phyloP scores from a whole-genome alignment of 2,888 invertebrate genomes.

The Xestia ashworthii region DNA sequence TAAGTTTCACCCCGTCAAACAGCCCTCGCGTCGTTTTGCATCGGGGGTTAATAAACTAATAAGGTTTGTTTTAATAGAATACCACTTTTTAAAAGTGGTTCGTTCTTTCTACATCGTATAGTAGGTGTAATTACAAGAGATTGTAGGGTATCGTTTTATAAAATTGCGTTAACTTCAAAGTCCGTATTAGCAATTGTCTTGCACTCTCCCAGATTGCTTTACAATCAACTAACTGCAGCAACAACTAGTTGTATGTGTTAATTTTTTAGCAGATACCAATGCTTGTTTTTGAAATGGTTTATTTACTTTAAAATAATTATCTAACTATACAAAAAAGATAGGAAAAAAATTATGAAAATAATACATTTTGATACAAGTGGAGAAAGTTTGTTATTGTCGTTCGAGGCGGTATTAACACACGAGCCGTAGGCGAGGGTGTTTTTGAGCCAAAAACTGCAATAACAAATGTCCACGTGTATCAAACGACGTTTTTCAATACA shows the following conservation, averaged over 20 bases:
- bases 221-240: conserved; percentile 46
- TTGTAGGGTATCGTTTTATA: conserved; percentile 12
- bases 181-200: conserved; percentile 50
- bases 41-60: background rate
- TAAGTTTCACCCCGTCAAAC: too few species aligned
- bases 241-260: conserved; percentile 7
- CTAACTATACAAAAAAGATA: background rate
- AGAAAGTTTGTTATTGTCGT: too few species aligned
- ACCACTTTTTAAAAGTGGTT: conserved; percentile 2
- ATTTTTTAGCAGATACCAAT: background rate
- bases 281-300: background rate
- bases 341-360: background rate
- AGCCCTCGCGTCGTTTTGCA: too few species aligned
- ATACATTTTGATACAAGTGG: too few species aligned
- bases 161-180: conserved; percentile 51
- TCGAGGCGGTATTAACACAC: too few species aligned
- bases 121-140: conserved; percentile 16
- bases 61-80: background rate
- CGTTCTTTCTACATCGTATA: conserved; percentile 18
- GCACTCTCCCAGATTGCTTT: conserved; percentile 51
- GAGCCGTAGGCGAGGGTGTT: too few species aligned
- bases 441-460: too few species aligned
- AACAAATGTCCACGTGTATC: too few species aligned
- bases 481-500: too few species aligned
- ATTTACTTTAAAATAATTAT: too few species aligned